phyloP scores from a whole-genome alignment of 1,140 invertebrate genomes.

The Tetraneura akinire region DNA sequence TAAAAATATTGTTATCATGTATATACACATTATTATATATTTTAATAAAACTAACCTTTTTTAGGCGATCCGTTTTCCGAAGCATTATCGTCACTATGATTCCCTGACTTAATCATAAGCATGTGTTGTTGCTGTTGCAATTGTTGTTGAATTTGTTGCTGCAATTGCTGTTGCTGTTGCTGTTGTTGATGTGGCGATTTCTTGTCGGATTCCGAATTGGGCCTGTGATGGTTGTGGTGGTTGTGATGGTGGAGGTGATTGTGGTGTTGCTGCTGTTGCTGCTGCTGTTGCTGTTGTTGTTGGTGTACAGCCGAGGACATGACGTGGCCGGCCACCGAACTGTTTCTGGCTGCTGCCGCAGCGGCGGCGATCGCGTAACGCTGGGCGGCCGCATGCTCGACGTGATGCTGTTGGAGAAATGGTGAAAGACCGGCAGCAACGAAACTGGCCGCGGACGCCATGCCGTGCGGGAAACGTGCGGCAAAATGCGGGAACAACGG shows the following conservation, averaged over 20 bases:
- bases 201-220: background rate
- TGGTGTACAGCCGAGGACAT: constrained; percentile 25
- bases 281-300: background rate
- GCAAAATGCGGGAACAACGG: constrained; percentile 54
- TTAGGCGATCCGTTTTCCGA: constrained; percentile 53
- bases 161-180: constrained; percentile 2
- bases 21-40: too few species aligned
- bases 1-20: too few species aligned
- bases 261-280: background rate
- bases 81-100: constrained; percentile 54
- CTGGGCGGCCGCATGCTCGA: constrained; percentile 42
- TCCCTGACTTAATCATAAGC: background rate
- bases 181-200: background rate
- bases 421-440: constrained; percentile 51
- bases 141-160: background rate
- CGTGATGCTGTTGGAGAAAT: constrained; percentile 53
- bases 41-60: constrained; percentile 52
- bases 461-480: constrained; percentile 52
- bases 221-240: constrained; percentile 15
- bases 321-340: constrained; percentile 47
- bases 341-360: constrained; percentile 10
- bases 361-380: constrained; percentile 32
- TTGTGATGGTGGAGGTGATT: background rate
- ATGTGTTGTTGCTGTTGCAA: background rate
- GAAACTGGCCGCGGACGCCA: constrained; percentile 51